phyloP scores from a whole-genome alignment of 2,797 vertebrate genomes.

The Petrocephalus sullivani region DNA sequence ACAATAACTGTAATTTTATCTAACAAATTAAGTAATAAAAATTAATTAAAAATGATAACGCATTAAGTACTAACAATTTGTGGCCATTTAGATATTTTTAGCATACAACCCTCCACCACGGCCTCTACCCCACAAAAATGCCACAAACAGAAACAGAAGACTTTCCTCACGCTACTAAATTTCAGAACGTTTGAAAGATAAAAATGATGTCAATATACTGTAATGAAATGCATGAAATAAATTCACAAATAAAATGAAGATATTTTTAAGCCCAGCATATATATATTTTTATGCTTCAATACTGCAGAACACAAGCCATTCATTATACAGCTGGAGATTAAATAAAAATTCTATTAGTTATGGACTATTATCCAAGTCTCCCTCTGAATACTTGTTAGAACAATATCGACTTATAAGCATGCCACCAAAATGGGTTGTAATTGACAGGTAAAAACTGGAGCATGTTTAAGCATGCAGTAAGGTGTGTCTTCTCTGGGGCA shows the following conservation, averaged over 20 bases:
- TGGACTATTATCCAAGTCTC: neutral
- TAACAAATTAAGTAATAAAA: neutral
- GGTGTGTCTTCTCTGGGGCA: constrained; percentile 28
- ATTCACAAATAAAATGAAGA: neutral
- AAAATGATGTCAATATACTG: neutral
- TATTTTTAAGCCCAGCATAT: neutral
- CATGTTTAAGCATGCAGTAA: constrained; percentile 11
- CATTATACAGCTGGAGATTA: neutral
- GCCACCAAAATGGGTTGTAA: neutral
- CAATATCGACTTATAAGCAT: neutral
- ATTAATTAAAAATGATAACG: neutral
- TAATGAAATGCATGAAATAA: neutral
- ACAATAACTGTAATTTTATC: neutral
- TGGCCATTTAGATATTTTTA: neutral
- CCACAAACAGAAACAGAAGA: neutral
- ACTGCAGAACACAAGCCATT: constrained; percentile 5
- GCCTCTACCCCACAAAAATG: neutral
- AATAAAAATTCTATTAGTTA: neutral
- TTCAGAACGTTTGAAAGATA: neutral
- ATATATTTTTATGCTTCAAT: neutral
- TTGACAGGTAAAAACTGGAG: neutral
- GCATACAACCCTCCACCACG: neutral
- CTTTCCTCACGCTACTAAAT: neutral
- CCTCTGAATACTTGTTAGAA: neutral
- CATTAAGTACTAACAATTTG: neutral